A percentile compares a stretch with the other conserved stretches of the same genome.
Evolutionary conservation across 2,888 invertebrate species (phyloP).

Genomic region (Hololepta plana): DNA sequence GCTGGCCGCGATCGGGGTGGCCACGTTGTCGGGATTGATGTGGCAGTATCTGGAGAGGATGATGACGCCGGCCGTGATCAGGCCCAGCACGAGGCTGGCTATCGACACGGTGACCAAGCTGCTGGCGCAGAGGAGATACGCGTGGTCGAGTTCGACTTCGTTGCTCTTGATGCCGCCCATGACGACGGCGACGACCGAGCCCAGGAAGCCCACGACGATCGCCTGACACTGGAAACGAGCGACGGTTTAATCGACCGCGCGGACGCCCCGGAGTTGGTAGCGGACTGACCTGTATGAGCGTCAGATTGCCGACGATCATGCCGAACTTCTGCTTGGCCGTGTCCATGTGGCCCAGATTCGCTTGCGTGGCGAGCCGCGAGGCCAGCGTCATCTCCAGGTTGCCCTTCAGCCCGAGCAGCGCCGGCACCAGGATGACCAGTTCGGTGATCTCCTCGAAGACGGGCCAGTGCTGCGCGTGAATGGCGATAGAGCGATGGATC

Average conservation of each 20-base stretch:
- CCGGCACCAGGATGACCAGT: conserved; percentile 57
- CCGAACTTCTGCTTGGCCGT: conserved; percentile 39
- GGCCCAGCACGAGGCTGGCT: conserved; percentile 52
- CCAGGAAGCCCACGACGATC: conserved; percentile 53
- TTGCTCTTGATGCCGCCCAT: conserved; percentile 47
- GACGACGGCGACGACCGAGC: conserved; percentile 48
- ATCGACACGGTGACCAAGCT: conserved; percentile 58
- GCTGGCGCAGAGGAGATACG: conserved; percentile 52
- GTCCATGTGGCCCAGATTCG: conserved; percentile 62
- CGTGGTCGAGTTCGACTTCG: conserved; percentile 43
- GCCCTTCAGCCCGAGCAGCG: conserved; percentile 61
- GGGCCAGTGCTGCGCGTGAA: conserved; percentile 48
- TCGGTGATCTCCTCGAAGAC: conserved; percentile 52
- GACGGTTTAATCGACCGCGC: neutral
- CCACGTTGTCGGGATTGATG: conserved; percentile 65
- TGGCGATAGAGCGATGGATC: conserved; percentile 3
- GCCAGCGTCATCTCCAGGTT: conserved; percentile 74
- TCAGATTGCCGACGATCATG: conserved; percentile 56
- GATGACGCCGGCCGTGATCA: conserved; percentile 55
- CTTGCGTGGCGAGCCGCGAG: conserved; percentile 59
- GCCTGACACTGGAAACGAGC: conserved; percentile 38
- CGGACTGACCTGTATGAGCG: conserved; percentile 51
- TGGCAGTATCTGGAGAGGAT: conserved; percentile 46
- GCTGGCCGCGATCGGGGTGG: conserved; percentile 66
- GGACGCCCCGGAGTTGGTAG: neutral